Percentiles rank a stretch among this genome's conserved stretches.
Evolutionary conservation across 2,797 vertebrate species (phyloP).

Genomic region (Enteromius thamalakanensis): DNA sequence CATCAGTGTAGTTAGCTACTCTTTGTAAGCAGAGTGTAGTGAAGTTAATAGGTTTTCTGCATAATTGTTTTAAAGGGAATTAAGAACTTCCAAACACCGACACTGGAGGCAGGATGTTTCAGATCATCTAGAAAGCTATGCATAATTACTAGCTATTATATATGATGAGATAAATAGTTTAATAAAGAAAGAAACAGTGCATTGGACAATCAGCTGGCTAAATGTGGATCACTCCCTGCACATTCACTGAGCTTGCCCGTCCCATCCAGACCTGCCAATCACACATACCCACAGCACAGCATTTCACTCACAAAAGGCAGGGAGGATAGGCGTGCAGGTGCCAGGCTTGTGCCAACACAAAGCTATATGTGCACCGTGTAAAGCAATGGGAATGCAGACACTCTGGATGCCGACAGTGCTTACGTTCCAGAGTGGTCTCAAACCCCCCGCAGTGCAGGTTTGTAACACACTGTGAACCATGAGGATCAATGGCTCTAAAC

Average conservation of each 20-base stretch:
- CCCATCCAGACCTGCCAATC: constrained; percentile 24
- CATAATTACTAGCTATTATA: neutral
- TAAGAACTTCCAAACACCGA: neutral
- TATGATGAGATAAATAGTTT: neutral
- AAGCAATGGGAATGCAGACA: constrained; percentile 72
- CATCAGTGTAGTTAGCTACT: neutral
- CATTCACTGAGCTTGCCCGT: constrained; percentile 12
- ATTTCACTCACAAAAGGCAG: constrained; percentile 26
- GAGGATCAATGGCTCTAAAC: constrained; percentile 97
- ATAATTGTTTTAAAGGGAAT: neutral
- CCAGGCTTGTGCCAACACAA: constrained; percentile 43
- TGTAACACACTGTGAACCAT: constrained; percentile 97
- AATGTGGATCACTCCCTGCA: neutral
- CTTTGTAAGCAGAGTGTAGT: neutral
- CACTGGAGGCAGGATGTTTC: neutral
- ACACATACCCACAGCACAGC: constrained; percentile 31
- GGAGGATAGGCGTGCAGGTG: constrained; percentile 21
- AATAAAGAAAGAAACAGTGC: constrained; percentile 11
- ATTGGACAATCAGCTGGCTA: neutral
- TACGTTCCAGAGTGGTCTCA: constrained; percentile 93
- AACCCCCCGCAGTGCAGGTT: constrained; percentile 94
- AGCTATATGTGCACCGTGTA: constrained; percentile 40
- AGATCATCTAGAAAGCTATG: neutral
- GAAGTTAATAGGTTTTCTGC: neutral
- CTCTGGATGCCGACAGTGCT: constrained; percentile 78